phyloP scores from a whole-genome alignment of 2,113 vertebrate species.

The human (Homo sapiens) region GRCh38 chr20:38895001-38895500 shows the following conservation, averaged over 20 bases:
- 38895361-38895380: not conserved
- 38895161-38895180: not conserved
- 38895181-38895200: not conserved
- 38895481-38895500: accelerated
- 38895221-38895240: not conserved
- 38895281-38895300: not conserved
- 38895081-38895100: not conserved
- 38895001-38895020: not conserved
- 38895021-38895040: not conserved
- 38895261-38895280: not conserved
- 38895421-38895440: not conserved
- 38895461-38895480: not conserved
- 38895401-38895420: not conserved
- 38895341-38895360: slow-evolving; percentile 1
- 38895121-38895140: not conserved
- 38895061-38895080: not conserved
- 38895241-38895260: not conserved
- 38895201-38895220: not conserved
- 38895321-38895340: not conserved
- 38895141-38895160: not conserved
- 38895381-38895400: not conserved
- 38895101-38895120: not conserved
- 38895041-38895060: not conserved
- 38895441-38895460: not conserved
- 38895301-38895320: not conserved